phyloP scores from a whole-genome alignment of 1,140 invertebrate species.

The Nebria ingens region DNA sequence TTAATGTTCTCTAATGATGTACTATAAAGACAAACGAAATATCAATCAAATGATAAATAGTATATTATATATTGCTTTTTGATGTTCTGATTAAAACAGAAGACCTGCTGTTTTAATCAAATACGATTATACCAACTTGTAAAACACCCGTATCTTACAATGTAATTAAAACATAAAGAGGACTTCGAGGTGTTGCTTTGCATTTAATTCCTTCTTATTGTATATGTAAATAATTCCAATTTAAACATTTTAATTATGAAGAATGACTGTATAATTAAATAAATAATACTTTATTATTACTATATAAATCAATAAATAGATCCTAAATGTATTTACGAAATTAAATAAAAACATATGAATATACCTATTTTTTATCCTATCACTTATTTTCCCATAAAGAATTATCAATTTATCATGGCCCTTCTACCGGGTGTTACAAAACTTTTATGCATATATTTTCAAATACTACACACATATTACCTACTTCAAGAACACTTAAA shows the following conservation, averaged over 20 bases:
- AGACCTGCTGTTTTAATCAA: not conserved
- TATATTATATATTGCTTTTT: slow-evolving; percentile 10
- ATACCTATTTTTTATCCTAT: not conserved
- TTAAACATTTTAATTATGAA: slow-evolving; percentile 1
- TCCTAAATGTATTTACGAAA: slow-evolving; percentile 5
- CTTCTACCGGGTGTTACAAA: too few relatives aligned
- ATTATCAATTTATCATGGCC: too few relatives aligned
- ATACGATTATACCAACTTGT: not conserved
- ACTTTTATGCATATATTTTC: not conserved
- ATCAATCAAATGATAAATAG: slow-evolving; percentile 1
- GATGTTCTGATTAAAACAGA: not conserved
- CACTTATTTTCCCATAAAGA: not conserved
- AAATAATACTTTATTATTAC: slow-evolving; percentile 5
- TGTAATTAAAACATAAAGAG: not conserved
- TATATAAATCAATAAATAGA: not conserved
- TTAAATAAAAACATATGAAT: slow-evolving; percentile 4
- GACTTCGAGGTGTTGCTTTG: slow-evolving; percentile 2
- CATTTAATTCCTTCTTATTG: slow-evolving; percentile 6
- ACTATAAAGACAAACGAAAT: too few relatives aligned
- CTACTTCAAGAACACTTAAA: not conserved
- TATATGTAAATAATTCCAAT: not conserved
- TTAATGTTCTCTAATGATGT: too few relatives aligned
- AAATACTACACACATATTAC: not conserved
- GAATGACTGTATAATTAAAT: slow-evolving; percentile 4
- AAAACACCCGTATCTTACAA: slow-evolving; percentile 6